These are phyloP conservation scores for Enhydra lutris DNA, from an alignment of 2,113 vertebrate genomes.

Conservation along the genomic window DNA sequence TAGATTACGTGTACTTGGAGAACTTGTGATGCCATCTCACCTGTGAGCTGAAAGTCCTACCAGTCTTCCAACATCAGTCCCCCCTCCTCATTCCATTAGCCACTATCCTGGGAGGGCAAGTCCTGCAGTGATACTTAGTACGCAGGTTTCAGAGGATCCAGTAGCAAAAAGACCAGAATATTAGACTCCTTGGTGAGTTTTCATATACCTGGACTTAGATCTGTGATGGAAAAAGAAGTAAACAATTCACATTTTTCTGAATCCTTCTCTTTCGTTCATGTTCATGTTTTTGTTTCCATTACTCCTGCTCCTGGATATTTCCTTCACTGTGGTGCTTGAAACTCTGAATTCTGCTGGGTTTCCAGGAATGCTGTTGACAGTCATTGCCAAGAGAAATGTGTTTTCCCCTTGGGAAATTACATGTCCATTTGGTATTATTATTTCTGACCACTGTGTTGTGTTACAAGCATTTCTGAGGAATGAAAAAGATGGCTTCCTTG, in stretches of 20 bases:
- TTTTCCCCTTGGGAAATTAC: slow-evolving; percentile 82
- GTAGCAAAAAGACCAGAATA: background rate
- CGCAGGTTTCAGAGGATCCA: background rate
- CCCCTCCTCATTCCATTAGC: background rate
- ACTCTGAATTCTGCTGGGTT: slow-evolving; percentile 74
- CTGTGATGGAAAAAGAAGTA: slow-evolving; percentile 66
- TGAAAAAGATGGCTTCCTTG: slow-evolving; percentile 74
- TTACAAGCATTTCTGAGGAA: slow-evolving; percentile 71
- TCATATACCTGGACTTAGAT: slow-evolving; percentile 55
- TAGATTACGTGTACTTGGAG: background rate
- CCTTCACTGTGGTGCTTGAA: slow-evolving; percentile 79
- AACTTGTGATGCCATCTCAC: background rate
- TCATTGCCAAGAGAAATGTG: slow-evolving; percentile 77
- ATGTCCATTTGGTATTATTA: slow-evolving; percentile 80
- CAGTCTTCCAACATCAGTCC: background rate
- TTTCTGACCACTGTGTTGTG: slow-evolving; percentile 78
- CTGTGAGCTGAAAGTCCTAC: background rate
- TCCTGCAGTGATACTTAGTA: background rate
- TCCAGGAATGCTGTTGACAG: slow-evolving; percentile 79
- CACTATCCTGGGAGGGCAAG: background rate
- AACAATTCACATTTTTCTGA: slow-evolving; percentile 71
- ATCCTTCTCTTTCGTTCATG: slow-evolving; percentile 71
- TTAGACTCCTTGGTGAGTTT: background rate
- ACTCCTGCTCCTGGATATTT: slow-evolving; percentile 78
- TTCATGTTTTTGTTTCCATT: slow-evolving; percentile 79